These are phyloP conservation scores for Cosmorhoe ocellata DNA, from an alignment of 2,888 invertebrate genomes.

Conservation along the genomic window DNA sequence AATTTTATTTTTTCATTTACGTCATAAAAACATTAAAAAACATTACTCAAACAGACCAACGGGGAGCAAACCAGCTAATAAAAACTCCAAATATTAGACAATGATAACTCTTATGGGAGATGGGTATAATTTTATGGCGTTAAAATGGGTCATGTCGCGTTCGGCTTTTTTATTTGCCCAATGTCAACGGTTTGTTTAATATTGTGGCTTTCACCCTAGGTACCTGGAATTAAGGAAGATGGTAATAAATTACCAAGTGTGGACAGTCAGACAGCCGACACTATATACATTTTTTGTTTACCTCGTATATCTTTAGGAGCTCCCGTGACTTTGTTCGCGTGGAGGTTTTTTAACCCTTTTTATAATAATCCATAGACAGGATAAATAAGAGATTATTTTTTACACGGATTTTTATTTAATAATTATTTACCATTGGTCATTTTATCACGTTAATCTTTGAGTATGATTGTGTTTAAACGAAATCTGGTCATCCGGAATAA, in stretches of 20 bases:
- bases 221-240: constrained; percentile 59
- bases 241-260: constrained; percentile 65
- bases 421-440: no score
- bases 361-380: no score
- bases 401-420: no score
- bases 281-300: constrained; percentile 38
- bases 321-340: neutral
- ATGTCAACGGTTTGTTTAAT: constrained; percentile 62
- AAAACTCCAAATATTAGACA: constrained; percentile 67
- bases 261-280: constrained; percentile 59
- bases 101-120: constrained; percentile 64
- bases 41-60: constrained; percentile 15
- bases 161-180: constrained; percentile 64
- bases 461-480: no score
- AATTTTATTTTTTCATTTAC: no score
- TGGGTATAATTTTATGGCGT: constrained; percentile 64
- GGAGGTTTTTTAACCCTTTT: no score
- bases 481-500: no score
- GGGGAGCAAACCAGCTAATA: constrained; percentile 46
- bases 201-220: constrained; percentile 56
- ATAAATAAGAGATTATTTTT: no score
- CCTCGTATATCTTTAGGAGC: constrained; percentile 46
- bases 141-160: constrained; percentile 67
- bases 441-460: no score
- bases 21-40: constrained; percentile 14